Evolutionary conservation across 2,797 vertebrate genomes (phyloP).

Genomic region (Macropus fuliginosus): DNA sequence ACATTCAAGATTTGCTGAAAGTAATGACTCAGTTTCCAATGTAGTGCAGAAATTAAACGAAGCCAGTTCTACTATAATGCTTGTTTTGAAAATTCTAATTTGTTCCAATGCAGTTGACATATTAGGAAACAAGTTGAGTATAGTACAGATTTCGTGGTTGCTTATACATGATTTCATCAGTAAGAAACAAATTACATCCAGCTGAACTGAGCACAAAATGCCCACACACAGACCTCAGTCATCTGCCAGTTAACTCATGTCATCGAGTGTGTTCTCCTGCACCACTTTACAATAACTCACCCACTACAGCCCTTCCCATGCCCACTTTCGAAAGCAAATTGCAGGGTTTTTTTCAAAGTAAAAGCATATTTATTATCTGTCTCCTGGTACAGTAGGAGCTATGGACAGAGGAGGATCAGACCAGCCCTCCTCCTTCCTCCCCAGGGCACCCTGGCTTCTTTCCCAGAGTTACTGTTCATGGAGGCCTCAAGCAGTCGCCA

Average conservation of each 20-base stretch:
- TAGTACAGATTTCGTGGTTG: background rate
- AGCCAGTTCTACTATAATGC: background rate
- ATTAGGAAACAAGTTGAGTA: background rate
- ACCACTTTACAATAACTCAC: background rate
- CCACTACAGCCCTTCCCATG: background rate
- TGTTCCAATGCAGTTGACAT: background rate
- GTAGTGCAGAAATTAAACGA: constrained; percentile 18
- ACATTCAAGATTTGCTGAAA: constrained; percentile 66
- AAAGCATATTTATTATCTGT: background rate
- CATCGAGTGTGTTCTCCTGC: background rate
- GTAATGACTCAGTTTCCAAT: constrained; percentile 46
- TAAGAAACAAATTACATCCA: background rate
- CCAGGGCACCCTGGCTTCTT: background rate
- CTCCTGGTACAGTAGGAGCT: background rate
- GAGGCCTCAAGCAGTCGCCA: background rate
- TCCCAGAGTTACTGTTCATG: background rate
- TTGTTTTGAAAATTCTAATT: background rate
- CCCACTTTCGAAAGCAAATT: background rate
- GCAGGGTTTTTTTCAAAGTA: background rate
- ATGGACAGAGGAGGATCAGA: background rate
- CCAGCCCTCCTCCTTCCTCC: background rate
- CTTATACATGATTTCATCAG: background rate
- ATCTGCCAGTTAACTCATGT: background rate
- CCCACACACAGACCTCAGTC: background rate
- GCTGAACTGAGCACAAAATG: background rate